Conservation (phyloP, 2,113 vertebrate species). For the Pleuronectes platessa region DNA sequence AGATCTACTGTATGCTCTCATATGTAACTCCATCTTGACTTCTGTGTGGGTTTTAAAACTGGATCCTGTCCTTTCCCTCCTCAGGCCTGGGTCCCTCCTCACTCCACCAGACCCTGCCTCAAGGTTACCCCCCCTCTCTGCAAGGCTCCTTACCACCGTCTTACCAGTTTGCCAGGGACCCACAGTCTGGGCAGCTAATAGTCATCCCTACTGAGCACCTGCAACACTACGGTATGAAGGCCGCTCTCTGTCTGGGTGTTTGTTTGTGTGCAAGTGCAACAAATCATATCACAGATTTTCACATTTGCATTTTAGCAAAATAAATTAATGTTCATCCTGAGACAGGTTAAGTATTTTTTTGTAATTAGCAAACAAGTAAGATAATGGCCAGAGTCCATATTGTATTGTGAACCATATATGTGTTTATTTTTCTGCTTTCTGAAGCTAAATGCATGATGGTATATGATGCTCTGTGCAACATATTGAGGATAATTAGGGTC, state of each 20-base stretch:
- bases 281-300: background rate
- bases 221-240: slow-evolving; percentile 84
- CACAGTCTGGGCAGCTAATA: slow-evolving; percentile 94
- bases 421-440: too few species aligned
- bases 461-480: too few species aligned
- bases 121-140: slow-evolving; percentile 89
- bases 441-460: too few species aligned
- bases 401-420: too few species aligned
- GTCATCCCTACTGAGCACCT: slow-evolving; percentile 95
- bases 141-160: slow-evolving; percentile 89
- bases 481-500: too few species aligned
- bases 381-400: too few species aligned
- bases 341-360: too few species aligned
- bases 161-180: slow-evolving; percentile 96
- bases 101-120: slow-evolving; percentile 92
- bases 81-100: slow-evolving; percentile 91
- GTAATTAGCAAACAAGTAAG: too few species aligned
- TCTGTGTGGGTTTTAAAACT: too few species aligned
- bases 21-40: too few species aligned
- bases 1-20: too few species aligned
- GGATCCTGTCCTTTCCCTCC: too few species aligned
- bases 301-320: background rate
- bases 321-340: background rate
- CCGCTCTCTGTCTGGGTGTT: background rate
- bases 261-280: background rate